phyloP scores from a whole-genome alignment of 2,888 invertebrate species.

The Cryptophagus acutangulus region DNA sequence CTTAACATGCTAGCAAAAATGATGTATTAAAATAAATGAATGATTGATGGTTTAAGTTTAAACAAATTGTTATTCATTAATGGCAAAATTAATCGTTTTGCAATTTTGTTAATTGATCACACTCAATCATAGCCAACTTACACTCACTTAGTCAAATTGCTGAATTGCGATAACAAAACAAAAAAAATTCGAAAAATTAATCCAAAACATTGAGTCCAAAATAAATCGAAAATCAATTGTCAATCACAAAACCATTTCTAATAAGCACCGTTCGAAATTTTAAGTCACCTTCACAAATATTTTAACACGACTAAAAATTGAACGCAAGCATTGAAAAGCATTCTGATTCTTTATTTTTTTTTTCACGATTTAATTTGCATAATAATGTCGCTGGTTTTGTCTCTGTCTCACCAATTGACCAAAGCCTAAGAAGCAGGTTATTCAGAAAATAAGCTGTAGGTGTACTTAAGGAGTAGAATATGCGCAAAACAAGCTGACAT shows the following conservation, averaged over 20 bases:
- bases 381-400: slow-evolving; percentile 25
- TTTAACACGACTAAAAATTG: slow-evolving; percentile 25
- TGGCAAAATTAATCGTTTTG: too few relatives aligned
- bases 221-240: not conserved
- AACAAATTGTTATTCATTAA: too few relatives aligned
- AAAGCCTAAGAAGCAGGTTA: slow-evolving; percentile 29
- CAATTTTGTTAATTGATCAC: too few relatives aligned
- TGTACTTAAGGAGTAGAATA: slow-evolving; percentile 43
- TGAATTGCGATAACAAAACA: too few relatives aligned
- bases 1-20: too few relatives aligned
- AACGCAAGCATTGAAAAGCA: slow-evolving; percentile 17
- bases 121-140: too few relatives aligned
- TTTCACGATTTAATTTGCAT: slow-evolving; percentile 22
- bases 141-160: slow-evolving; percentile 26
- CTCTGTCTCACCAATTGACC: slow-evolving; percentile 9
- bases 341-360: slow-evolving; percentile 26
- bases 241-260: not conserved
- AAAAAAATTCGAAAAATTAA: too few relatives aligned
- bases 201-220: not conserved
- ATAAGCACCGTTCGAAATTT: not conserved
- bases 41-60: too few relatives aligned
- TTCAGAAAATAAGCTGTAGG: slow-evolving; percentile 32
- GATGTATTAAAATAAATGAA: too few relatives aligned
- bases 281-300: slow-evolving; percentile 22
- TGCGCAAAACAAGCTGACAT: slow-evolving; percentile 46